phyloP scores from a whole-genome alignment of 2,888 invertebrate genomes.

The Taenaris catops region DNA sequence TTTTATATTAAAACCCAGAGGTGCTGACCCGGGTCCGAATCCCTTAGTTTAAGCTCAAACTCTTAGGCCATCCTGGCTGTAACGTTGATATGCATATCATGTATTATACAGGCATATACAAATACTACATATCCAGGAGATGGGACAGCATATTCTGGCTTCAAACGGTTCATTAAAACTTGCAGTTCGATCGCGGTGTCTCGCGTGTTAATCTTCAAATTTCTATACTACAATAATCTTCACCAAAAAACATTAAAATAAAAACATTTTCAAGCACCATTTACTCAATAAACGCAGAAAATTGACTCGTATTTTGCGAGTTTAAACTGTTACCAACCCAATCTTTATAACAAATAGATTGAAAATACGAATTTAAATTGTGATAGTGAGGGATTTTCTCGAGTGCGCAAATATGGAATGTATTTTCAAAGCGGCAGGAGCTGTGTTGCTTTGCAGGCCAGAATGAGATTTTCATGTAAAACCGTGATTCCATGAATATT shows the following conservation, averaged over 20 bases:
- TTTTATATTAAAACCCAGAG: too few relatives aligned
- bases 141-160: too few relatives aligned
- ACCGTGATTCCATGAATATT: conserved; percentile 12
- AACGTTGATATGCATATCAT: too few relatives aligned
- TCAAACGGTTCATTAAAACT: too few relatives aligned
- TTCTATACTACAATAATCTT: too few relatives aligned
- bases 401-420: neutral
- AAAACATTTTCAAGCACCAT: conserved; percentile 1
- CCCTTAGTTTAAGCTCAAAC: too few relatives aligned
- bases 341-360: conserved; percentile 12
- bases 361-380: conserved; percentile 12
- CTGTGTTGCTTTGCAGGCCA: neutral
- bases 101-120: too few relatives aligned
- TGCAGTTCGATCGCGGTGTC: too few relatives aligned
- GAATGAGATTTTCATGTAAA: conserved; percentile 10
- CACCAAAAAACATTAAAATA: neutral
- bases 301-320: conserved; percentile 11
- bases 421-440: neutral
- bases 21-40: too few relatives aligned
- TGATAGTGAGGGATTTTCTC: conserved; percentile 7
- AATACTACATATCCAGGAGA: too few relatives aligned
- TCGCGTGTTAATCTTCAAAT: too few relatives aligned
- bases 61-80: too few relatives aligned
- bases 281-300: conserved; percentile 4
- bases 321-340: conserved; percentile 8